Evolutionary conservation across 2,888 invertebrate species (phyloP), one percentile per base, ranked within the genome.

Genomic region (Rhyacophila evoluta): DNA sequence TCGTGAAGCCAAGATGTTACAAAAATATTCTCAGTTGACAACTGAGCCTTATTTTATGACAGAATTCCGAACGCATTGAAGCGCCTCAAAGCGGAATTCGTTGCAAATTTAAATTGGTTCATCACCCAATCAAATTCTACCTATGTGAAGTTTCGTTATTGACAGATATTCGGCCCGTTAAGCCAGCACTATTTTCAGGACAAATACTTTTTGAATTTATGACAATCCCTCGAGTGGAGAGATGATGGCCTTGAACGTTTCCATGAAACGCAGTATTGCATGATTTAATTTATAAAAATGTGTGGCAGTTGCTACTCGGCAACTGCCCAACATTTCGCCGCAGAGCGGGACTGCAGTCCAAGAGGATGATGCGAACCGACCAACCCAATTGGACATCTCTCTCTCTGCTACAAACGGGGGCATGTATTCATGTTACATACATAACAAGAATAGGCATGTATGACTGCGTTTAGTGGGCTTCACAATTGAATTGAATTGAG

Each of bases 101-200:
- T 12, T 39, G 12, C 12, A 39, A 39, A 39, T 39, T 39, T 39
- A 39, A 39, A 39, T 39, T 39, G 39, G 39, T 39, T n/a, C n/a
- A 39, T 6, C 39, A 39, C 39, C 39, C 39, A 39, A 38, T 39
- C 15, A 39, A 39, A 39, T 39, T 39, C 39, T 39, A 39, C 39
- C 39, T 39, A 39, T 39, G 39, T 39, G 39, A 39, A 39, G 39
- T 39, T 39, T 39, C 39, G 39, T 39, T 39, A 39, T 39, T 39
- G 39, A 39, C 39, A 39, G 39, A 39, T 39, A 39, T 39, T 39
- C 39, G 39, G 39, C 39, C 4, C 39, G 39, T 39, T 39, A 39
- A 39, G 39, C 39, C 39, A 39, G 39, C 39, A 39, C 39, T 39
- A 39, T 39, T 39, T 10, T 39, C 39, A 39, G 39, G 39, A 39